Evolutionary conservation across 1,140 invertebrate genomes (phyloP).

Genomic region (Anastrepha obliqua): DNA sequence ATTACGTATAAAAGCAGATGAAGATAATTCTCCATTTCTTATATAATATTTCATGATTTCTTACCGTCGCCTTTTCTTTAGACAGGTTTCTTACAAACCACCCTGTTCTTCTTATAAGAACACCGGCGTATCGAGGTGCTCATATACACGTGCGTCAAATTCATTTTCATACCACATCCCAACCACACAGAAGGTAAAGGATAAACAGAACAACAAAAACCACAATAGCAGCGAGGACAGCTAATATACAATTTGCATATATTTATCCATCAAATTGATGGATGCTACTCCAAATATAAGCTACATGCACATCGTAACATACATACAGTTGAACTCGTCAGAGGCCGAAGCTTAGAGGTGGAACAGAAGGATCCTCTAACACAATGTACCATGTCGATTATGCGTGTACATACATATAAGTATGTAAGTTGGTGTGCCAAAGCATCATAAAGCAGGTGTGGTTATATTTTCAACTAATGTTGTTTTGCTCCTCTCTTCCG

Average conservation of each 20-base stretch:
- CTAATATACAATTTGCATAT: conserved; percentile 75
- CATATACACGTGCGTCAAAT: conserved; percentile 71
- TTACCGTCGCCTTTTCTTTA: too few species aligned
- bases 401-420: not conserved
- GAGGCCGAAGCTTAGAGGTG: not conserved
- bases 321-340: not conserved
- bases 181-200: conserved; percentile 34
- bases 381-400: not conserved
- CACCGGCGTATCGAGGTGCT: conserved; percentile 60
- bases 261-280: conserved; percentile 75
- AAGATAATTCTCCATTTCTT: too few species aligned
- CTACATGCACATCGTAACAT: not conserved
- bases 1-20: too few species aligned
- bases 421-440: not conserved
- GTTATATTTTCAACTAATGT: conserved; percentile 14
- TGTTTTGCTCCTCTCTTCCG: not conserved
- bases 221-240: conserved; percentile 60
- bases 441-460: conserved; percentile 31
- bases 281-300: conserved; percentile 64
- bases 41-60: too few species aligned
- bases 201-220: conserved; percentile 46
- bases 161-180: conserved; percentile 65
- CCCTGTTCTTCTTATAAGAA: not conserved
- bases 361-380: conserved; percentile 6
- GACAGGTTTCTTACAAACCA: not conserved